Evolutionary conservation across 2,797 vertebrate genomes (phyloP).

Genomic region (Chloroceryle inda): DNA sequence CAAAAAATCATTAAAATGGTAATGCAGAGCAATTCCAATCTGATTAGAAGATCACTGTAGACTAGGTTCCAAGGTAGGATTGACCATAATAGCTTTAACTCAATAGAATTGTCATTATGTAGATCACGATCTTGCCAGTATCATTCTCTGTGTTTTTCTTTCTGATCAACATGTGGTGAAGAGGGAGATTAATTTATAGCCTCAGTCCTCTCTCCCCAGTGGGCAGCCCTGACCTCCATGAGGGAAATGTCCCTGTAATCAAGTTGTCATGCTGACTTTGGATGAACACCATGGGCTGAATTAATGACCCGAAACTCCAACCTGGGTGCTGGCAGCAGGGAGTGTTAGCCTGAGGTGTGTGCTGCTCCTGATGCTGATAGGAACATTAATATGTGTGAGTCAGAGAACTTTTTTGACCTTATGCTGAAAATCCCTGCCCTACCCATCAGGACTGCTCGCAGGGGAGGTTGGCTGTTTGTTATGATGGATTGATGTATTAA

Average conservation of each 20-base stretch:
- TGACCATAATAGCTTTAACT: background rate
- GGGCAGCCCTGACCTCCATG: background rate
- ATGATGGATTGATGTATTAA: background rate
- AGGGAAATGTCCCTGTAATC: background rate
- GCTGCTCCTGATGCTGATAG: background rate
- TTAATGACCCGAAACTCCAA: background rate
- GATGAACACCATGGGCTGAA: background rate
- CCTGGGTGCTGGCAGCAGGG: background rate
- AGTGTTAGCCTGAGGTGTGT: background rate
- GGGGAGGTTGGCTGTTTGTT: background rate
- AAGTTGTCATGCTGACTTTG: constrained; percentile 5
- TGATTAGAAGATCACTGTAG: background rate
- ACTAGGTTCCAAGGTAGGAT: background rate
- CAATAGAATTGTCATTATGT: background rate
- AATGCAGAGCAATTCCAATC: background rate
- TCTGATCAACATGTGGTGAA: background rate
- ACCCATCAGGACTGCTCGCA: background rate
- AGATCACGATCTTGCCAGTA: background rate
- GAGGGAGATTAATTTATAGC: background rate
- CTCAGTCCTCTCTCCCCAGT: background rate
- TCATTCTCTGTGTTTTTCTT: background rate
- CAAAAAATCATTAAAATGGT: background rate
- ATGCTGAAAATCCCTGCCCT: constrained; percentile 1
- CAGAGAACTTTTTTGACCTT: background rate
- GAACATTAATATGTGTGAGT: background rate